phyloP scores from a whole-genome alignment of 2,888 invertebrate species.

The Chrysopilus asiliformis region DNA sequence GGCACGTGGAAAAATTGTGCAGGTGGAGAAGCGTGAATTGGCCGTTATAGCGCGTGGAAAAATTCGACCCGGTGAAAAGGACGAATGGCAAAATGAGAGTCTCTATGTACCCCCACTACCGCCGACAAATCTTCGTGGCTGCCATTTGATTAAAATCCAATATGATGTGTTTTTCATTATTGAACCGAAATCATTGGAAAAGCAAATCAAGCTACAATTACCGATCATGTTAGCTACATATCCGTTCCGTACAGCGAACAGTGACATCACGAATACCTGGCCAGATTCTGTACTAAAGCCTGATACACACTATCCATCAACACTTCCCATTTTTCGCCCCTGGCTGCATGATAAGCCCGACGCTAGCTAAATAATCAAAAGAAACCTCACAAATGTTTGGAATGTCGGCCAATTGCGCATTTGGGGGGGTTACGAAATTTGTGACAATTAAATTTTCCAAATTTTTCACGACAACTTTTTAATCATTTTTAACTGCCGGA shows the following conservation, averaged over 20 bases:
- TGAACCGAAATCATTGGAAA: constrained; percentile 81
- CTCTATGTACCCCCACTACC: constrained; percentile 88
- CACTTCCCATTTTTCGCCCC: constrained; percentile 79
- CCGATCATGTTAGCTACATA: constrained; percentile 88
- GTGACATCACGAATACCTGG: constrained; percentile 43
- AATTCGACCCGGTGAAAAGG: constrained; percentile 65
- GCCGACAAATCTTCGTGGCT: constrained; percentile 85
- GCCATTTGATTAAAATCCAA: constrained; percentile 83
- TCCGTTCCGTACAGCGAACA: constrained; percentile 56
- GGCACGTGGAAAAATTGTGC: constrained; percentile 72
- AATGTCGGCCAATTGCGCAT: too few species aligned
- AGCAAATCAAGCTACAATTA: constrained; percentile 80
- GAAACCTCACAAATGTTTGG: too few species aligned
- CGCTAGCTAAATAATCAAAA: constrained; percentile 21
- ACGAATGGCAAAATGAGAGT: constrained; percentile 78
- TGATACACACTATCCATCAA: constrained; percentile 86
- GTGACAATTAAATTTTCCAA: too few species aligned
- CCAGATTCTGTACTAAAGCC: constrained; percentile 52
- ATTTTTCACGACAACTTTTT: too few species aligned
- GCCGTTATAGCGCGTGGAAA: constrained; percentile 67
- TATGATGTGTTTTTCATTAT: constrained; percentile 89
- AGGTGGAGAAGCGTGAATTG: constrained; percentile 74
- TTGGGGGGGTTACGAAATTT: too few species aligned
- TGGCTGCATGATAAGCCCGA: constrained; percentile 60
- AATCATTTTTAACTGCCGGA: too few species aligned